These are phyloP conservation scores for Yponomeuta cagnagella DNA, from an alignment of 2,888 invertebrate genomes.

Conservation along the genomic window DNA sequence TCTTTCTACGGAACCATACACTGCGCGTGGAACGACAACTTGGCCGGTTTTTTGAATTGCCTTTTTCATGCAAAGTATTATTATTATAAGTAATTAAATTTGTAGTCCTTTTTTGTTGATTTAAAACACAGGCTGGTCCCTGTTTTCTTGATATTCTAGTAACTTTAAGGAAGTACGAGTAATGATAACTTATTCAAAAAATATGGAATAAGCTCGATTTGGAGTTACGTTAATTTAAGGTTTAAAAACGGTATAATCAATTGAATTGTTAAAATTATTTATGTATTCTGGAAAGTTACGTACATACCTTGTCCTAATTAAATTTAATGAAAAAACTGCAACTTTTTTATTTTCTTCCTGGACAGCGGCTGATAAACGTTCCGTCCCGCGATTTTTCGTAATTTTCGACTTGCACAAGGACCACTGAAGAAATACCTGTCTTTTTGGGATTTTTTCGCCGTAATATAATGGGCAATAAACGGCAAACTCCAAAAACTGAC, in stretches of 20 bases:
- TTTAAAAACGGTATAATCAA: conserved; percentile 48
- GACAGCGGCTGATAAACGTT: too few relatives aligned
- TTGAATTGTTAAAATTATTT: conserved; percentile 70
- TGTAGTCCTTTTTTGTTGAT: conserved; percentile 32
- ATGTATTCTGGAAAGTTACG: conserved; percentile 68
- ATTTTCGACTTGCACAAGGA: too few relatives aligned
- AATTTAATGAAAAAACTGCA: conserved; percentile 55
- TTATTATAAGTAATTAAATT: not conserved
- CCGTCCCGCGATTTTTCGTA: too few relatives aligned
- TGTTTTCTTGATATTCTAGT: conserved; percentile 50
- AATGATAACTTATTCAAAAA: conserved; percentile 14
- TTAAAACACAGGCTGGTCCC: conserved; percentile 62
- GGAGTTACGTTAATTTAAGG: conserved; percentile 36
- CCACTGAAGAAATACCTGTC: too few relatives aligned
- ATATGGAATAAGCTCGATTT: conserved; percentile 9
- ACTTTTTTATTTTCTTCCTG: not conserved
- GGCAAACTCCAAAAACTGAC: too few relatives aligned
- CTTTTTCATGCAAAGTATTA: conserved; percentile 15
- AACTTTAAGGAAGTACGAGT: conserved; percentile 19
- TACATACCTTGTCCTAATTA: conserved; percentile 67
- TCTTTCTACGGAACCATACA: too few relatives aligned
- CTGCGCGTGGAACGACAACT: too few relatives aligned
- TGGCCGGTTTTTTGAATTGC: conserved; percentile 6
- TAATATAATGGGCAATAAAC: too few relatives aligned
- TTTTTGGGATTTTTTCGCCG: too few relatives aligned